Evolutionary conservation across 2,113 vertebrate species (phyloP), one percentile per base, ranked within the genome.

Genomic region (Anas platyrhynchos): DNA sequence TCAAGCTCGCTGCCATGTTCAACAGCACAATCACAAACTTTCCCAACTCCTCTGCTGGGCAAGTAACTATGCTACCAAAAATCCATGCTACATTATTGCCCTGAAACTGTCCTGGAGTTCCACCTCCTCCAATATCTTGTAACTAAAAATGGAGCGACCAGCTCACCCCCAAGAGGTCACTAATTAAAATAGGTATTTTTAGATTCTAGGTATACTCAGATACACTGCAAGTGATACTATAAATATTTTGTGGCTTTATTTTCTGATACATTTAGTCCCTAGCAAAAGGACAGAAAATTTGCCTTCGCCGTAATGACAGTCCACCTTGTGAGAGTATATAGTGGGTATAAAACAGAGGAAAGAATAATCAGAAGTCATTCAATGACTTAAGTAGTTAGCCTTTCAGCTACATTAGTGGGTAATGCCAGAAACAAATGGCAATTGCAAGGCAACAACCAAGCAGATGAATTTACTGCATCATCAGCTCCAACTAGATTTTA

Each of bases 121-220:
- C 69, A 73, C 15, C 69, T 89, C 91, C 74, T 87, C 54, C 91
- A 89, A 15, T 91, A 82, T 55, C 92, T 91, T 63, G 71, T 84
- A 76, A 46, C 92, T 96, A 94, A 95, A 96, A 97, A 83, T 87
- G 69, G 88, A 95, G 46, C 88, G 84, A 74, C 79, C 1, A 0
- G 26, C 69, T 92, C 83, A 89, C 58, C n/a, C 69, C n/a, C 16
- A 89, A 84, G 93, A 95, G 69, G 80, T 76, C 9, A 0, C 88
- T 96, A 96, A 97, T 96, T 97, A 96, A 92, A 94, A 84, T 1
- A 6, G 1, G 5, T 95, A 95, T 94, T 96, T 95, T 97, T 96
- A 96, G 94, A 89, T 8, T 10, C 43, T 65, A 58, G 52, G 68
- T 91, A 94, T 93, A 78, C 23, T 83, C 62, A 69, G 71, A 78